Base-by-base conservation (phyloP, 1,140 invertebrate species). In the Aphaenogaster ashmeadi region DNA sequence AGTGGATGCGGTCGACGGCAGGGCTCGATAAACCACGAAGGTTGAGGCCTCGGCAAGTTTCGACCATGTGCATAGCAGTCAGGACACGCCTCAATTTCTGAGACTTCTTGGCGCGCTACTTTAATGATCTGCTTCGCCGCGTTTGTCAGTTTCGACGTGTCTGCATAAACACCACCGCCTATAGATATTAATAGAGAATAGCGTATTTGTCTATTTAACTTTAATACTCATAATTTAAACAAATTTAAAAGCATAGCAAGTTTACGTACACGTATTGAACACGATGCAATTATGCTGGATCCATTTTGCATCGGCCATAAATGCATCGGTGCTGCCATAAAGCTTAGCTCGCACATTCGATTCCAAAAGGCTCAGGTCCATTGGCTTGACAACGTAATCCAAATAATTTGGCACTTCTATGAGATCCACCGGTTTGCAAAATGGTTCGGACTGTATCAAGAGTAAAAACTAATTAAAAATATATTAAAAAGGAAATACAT, bases 81-180 rank as follows among this genome's bases (percentile, higher is more conserved):
- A 0, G 98, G 97, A 94, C 98, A 99, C n/a, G 98, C 97, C 92
- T 99, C 98, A 87, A 99, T 98, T 95, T 99, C 98, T 67, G 96
- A 97, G 95, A 98, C 97, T 95, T 99, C 98, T 90, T 98, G 97
- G 83, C 97, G 97, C 80, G 98, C 98, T 1, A 98, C 96, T 93
- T 98, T 98, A 2, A 98, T 95, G 69, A 99, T 95, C 36, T 97
- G 96, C 91, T 98, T 98, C 0, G 98, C 98, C 41, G 96, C 96
- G n/a, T 96, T 96, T 0, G 97, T 97, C 86, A 98, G 94, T 92
- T 98, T 98, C 13, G 97, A 97, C 85, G 97, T 97, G 88, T 97
- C 98, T 97, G 96, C 69, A 47, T 94, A 95, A 36, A 94, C 91
- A 15, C 94, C 94, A 56, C 94, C 94, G 80, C 94, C 94, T 95